Base-by-base conservation (phyloP, 2,797 vertebrate species). In the Sebastes taczanowskii region DNA sequence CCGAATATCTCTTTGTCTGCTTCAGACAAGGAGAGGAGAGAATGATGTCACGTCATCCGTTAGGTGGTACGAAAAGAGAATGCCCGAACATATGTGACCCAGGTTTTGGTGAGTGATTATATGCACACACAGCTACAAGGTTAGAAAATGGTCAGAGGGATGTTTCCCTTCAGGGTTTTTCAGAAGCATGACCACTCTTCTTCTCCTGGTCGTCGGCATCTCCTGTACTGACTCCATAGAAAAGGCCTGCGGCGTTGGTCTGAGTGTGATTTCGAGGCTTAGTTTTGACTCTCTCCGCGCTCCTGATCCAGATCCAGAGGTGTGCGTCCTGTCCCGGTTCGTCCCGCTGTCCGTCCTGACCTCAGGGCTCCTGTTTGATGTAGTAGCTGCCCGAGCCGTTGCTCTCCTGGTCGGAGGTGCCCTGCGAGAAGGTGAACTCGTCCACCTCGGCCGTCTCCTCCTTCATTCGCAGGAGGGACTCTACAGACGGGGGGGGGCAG, bases 321-420 rank as follows among this genome's bases (percentile, higher is more conserved):
- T 69, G 46, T 18, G 53, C 34, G 65, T 65, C 64, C 77, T 6
- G 49, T 71, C 46, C 71, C 32, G 64, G 29, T 80, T 60, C 3
- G 29, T 70, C 61, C 60, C 1, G 13, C 32, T 61, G 29, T 80
- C 63, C 3, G 29, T 70, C 64, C 60, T 1, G 14, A 66, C 87
- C 85, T 98, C 93, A 99, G 9, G 98, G 98, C 78, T 99, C 98
- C 80, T 99, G 98, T 94, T 98, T 98, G 95, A 98, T 99, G 96
- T 97, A 98, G 95, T 97, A 98, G 95, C 96, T 97, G 95, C 97
- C 97, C 6, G 98, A 98, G 91, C 98, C 98, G 1, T 99, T 98
- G 96, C 98, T 99, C 84, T 99, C 98, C 95, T 99, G 98, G 94
- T 99, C 98, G 0, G 98, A 99, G 2, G 97, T 96, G 93, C 97